Percentiles rank a stretch among this genome's conserved stretches.
These are phyloP conservation scores for Anser brachyrhynchus DNA, from an alignment of 2,113 vertebrate genomes.

Conservation along the genomic window DNA sequence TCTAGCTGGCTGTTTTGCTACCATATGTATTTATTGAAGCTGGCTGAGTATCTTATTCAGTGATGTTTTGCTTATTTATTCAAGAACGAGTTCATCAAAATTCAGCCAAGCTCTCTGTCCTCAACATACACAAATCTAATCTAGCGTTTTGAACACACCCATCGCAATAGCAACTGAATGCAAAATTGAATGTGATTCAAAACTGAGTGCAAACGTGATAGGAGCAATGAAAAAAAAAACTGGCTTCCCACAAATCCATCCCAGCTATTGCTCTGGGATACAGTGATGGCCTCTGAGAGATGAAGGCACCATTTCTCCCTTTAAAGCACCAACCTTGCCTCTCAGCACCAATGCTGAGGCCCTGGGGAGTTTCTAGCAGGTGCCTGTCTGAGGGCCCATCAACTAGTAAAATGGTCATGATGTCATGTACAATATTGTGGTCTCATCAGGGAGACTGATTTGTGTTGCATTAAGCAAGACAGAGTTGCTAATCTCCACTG, in stretches of 20 bases:
- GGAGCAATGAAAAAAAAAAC: neutral
- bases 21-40: slow-evolving; percentile 53
- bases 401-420: neutral
- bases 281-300: neutral
- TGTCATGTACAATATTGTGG: neutral
- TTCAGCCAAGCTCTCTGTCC: slow-evolving; percentile 37
- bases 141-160: neutral
- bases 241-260: neutral
- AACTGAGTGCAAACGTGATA: neutral
- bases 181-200: neutral
- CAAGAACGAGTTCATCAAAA: slow-evolving; percentile 28
- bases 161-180: neutral
- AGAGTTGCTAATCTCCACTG: slow-evolving; percentile 29
- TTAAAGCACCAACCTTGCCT: neutral
- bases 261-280: neutral
- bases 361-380: neutral
- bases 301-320: neutral
- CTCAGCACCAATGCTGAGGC: neutral
- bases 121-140: slow-evolving; percentile 11
- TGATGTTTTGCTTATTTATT: slow-evolving; percentile 55
- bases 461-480: slow-evolving; percentile 35
- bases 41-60: slow-evolving; percentile 25
- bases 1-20: slow-evolving; percentile 38
- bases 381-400: slow-evolving; percentile 10
- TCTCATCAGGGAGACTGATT: slow-evolving; percentile 22